Conservation (phyloP, 2,888 invertebrate species). For the Dorcus parallelipipedus region DNA sequence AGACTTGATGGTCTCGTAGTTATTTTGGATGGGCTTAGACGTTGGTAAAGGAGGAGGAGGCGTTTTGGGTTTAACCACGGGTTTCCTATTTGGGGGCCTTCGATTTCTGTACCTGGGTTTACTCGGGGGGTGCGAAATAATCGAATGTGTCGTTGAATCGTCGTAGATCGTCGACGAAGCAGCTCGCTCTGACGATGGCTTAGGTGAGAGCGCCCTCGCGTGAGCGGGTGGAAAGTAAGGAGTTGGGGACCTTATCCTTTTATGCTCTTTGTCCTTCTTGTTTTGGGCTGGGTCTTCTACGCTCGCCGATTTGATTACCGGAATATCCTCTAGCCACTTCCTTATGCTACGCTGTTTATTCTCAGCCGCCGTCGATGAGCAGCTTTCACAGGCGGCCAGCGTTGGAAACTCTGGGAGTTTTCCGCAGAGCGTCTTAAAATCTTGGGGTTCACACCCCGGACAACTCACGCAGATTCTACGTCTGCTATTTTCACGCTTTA, state of each 20-base stretch:
- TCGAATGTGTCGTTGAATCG: conserved; percentile 7
- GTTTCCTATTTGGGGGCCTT: conserved; percentile 29
- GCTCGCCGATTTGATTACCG: conserved; percentile 39
- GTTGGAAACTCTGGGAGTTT: conserved; percentile 51
- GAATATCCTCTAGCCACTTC: conserved; percentile 74
- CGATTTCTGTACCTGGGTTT: conserved; percentile 23
- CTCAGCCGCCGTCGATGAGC: conserved; percentile 55
- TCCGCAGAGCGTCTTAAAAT: conserved; percentile 35
- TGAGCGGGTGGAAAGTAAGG: conserved; percentile 30
- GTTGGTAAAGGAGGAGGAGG: conserved; percentile 48
- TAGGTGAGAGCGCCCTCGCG: conserved; percentile 32
- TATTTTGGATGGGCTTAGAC: conserved; percentile 39
- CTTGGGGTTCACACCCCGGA: conserved; percentile 60
- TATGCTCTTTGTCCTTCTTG: conserved; percentile 13
- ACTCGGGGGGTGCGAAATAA: conserved; percentile 14
- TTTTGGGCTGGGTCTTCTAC: conserved; percentile 3
- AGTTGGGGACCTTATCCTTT: conserved; percentile 40
- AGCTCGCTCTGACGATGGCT: conserved; percentile 30
- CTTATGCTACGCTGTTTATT: conserved; percentile 72
- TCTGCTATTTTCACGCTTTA: conserved; percentile 62
- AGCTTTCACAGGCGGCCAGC: conserved; percentile 53
- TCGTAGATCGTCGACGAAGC: conserved; percentile 13
- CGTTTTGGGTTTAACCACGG: conserved; percentile 35
- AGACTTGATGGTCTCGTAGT: conserved; percentile 8
- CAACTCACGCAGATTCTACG: conserved; percentile 58